Percentiles rank a stretch among this genome's conserved stretches.
Evolutionary conservation across 2,888 invertebrate species (phyloP).

Genomic region (Epinotia brunnichana): DNA sequence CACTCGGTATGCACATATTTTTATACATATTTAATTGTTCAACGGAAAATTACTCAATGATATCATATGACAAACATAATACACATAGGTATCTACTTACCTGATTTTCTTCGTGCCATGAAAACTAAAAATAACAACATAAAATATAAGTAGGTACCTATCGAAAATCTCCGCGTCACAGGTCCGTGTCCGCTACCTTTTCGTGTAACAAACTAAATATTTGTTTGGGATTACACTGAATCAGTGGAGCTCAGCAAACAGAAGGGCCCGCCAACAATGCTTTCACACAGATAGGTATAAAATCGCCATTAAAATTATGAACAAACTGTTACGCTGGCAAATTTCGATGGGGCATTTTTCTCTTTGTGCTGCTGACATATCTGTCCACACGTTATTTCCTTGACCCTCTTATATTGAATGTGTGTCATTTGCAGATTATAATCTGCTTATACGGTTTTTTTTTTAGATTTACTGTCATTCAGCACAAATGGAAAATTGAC

Average conservation of each 20-base stretch:
- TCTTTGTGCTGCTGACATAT: background rate
- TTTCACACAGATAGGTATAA: constrained; percentile 15
- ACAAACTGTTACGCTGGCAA: constrained; percentile 20
- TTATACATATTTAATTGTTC: too few species aligned
- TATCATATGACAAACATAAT: background rate
- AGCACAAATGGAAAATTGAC: too few species aligned
- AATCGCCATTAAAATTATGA: constrained; percentile 36
- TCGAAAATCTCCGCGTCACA: constrained; percentile 14
- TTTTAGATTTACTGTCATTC: too few species aligned
- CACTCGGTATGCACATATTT: background rate
- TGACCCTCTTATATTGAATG: constrained; percentile 11
- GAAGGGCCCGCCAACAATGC: constrained; percentile 25
- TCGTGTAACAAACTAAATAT: constrained; percentile 58
- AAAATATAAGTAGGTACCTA: constrained; percentile 9
- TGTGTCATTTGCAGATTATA: constrained; percentile 5
- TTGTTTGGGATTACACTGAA: constrained; percentile 62
- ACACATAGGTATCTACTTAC: background rate
- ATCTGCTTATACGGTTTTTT: too few species aligned
- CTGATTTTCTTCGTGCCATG: background rate
- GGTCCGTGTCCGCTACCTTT: constrained; percentile 32
- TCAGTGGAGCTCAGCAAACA: constrained; percentile 52
- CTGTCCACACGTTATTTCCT: constrained; percentile 16
- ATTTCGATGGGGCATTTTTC: constrained; percentile 21
- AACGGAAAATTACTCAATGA: background rate
- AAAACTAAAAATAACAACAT: constrained; percentile 2